Base-by-base conservation (phyloP, 92 coral and sea anemone genomes). In the Micromussa lordhowensis region DNA sequence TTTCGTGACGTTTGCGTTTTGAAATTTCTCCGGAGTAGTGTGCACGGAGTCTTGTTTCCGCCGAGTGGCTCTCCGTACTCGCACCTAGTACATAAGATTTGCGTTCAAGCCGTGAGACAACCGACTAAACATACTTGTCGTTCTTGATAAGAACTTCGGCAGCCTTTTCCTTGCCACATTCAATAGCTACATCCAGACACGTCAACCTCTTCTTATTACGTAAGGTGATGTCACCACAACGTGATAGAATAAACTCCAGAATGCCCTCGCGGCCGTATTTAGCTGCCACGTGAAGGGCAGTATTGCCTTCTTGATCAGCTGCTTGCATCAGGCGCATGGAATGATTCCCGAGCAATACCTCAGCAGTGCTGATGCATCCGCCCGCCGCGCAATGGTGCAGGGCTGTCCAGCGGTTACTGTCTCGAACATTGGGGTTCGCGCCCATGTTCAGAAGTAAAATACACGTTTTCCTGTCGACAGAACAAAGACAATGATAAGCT, bases 391-490 rank as follows among this genome's bases (percentile, higher is more conserved):
- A 95, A 57, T 86, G 87, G 68, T 95, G 98, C 36, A 95, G 91
- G 0, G 93, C 78, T 89, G 93, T 95, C 93, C 96, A 85, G 91
- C 94, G 94, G 86, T 89, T 95, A 71, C 81, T 95, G 83, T 93
- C 96, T 83, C 88, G 82, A 49, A 92, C 77, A 7, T 87, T 89
- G 83, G 89, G 80, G 75, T 93, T 93, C 14, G 96, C 98, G 24
- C 98, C 98, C 36, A 86, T 75, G 57, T 87, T 91, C 18, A 89
- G 72, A 0, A 93, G 90, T 36, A 63, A 75, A 77, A 85, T 63
- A 31, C 96, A 93, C 32, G 94, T 86, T 30, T 95, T 71, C 68
- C 98, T 93, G 83, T 48, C 14, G 66, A 16, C 74, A 53, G 28
- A 22, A 29, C 11, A 70, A 77, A 44, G 44, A 3, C 11, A 8